phyloP scores from a whole-genome alignment of 2,113 vertebrate species.

The Parus major region DNA sequence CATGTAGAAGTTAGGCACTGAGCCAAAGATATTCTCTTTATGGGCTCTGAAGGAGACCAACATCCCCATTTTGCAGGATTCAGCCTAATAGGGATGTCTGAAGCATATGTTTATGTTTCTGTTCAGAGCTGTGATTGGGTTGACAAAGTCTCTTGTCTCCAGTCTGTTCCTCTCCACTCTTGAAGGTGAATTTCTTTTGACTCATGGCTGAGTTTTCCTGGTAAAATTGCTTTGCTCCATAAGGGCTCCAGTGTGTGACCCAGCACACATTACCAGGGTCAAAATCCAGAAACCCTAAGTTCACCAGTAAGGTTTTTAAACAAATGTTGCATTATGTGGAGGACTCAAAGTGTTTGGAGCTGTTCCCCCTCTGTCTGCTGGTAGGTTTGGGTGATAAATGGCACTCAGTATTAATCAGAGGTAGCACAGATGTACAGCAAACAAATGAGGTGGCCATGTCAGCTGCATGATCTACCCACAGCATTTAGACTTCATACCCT shows the following conservation, averaged over 20 bases:
- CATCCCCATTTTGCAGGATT: neutral
- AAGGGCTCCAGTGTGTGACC: neutral
- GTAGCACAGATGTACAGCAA: neutral
- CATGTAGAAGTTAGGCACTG: neutral
- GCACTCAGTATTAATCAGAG: neutral
- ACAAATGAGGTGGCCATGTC: neutral
- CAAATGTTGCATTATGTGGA: fast-evolving
- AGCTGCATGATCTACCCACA: neutral
- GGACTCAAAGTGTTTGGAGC: neutral
- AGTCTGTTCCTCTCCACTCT: neutral
- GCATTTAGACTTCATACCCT: neutral
- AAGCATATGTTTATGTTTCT: neutral
- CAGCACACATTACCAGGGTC: neutral
- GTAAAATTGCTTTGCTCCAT: neutral
- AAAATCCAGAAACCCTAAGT: neutral
- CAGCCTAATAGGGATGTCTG: neutral
- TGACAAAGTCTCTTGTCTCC: neutral
- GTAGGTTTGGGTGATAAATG: neutral
- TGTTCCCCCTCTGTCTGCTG: fast-evolving
- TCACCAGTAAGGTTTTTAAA: neutral
- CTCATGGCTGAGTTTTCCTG: neutral
- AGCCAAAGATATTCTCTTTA: neutral
- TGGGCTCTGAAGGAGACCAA: neutral
- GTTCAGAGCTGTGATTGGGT: neutral
- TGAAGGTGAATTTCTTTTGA: neutral